These are phyloP conservation scores for Prinia subflava DNA, from an alignment of 2,113 vertebrate genomes.

Conservation along the genomic window DNA sequence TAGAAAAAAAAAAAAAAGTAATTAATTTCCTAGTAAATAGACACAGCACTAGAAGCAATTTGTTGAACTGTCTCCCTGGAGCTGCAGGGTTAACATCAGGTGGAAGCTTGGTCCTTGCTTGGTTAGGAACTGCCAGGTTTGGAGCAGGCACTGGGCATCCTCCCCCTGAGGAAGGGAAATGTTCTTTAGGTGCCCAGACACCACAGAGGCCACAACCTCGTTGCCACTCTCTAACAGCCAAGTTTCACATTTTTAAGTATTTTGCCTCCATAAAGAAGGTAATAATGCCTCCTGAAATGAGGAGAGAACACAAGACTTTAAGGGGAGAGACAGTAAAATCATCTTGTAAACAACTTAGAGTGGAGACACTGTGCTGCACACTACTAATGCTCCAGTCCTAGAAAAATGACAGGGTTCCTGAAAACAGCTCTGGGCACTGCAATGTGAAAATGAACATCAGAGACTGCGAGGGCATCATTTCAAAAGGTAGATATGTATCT, in stretches of 20 bases:
- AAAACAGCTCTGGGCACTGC: not conserved
- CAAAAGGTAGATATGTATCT: not conserved
- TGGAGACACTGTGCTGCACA: not conserved
- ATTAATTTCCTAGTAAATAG: not conserved
- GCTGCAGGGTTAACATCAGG: not conserved
- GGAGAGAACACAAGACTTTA: not conserved
- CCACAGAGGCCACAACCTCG: not conserved
- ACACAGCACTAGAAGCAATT: not conserved
- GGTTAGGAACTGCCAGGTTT: not conserved
- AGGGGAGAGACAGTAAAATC: not conserved
- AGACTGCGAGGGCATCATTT: not conserved
- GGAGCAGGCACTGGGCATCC: not conserved
- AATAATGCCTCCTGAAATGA: not conserved
- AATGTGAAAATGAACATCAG: not conserved
- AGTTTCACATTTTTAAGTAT: not conserved
- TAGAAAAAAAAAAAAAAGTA: rapidly evolving
- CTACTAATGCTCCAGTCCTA: not conserved
- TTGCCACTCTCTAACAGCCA: not conserved
- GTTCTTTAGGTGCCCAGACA: not conserved
- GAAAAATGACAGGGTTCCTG: not conserved
- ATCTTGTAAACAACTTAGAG: not conserved
- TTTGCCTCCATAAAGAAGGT: not conserved
- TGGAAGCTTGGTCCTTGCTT: not conserved
- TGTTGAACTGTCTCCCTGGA: not conserved
- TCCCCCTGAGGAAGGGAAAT: not conserved